Base-by-base conservation (phyloP, 2,888 invertebrate genomes). In the Drosophila pegasa region DNA sequence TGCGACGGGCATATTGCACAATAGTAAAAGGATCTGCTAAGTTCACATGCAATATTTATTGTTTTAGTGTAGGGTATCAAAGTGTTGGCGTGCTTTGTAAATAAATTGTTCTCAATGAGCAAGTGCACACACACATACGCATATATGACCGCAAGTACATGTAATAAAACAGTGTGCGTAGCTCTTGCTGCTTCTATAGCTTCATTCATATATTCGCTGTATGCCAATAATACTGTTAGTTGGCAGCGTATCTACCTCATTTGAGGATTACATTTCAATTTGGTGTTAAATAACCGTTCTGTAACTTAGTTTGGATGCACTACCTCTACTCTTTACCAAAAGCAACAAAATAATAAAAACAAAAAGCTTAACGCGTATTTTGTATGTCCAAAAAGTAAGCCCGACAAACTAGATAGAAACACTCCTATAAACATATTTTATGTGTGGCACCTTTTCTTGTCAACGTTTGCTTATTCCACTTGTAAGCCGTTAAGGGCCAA, bases 401-500 rank as follows among this genome's bases (percentile, higher is more conserved):
- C 27, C 55, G 18, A 33, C 16, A 43, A 27, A 48, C 47, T 48
- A 48, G 47, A 48, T 57, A 18, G 54, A 40, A 48, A 25, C 6
- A 16, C 33, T 10, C 40, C 73, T 48, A 72, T 85, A 70, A 69
- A 63, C 82, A 76, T 85, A 81, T 78, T 75, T 81, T 70, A 83
- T 85, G 78, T 65, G 61, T 64, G 61, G 56, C 60, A 75, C 75
- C 83, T 69, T 64, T 84, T 85, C 55, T 60, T 74, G 74, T 80
- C 80, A 75, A 61, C 77, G 57, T 79, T 76, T 72, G 82, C 76
- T 75, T 71, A 74, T 62, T 29, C 63, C 75, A 60, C 56, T 71
- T 62, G 63, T 81, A 75, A 81, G 72, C 78, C 78, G 62, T 81
- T 83, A 80, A 80, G 70, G 69, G 78, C 71, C 51, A 62, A 59